These are phyloP conservation scores for Nannobrachium achirus DNA, from an alignment of 2,113 vertebrate genomes.

Conservation along the genomic window DNA sequence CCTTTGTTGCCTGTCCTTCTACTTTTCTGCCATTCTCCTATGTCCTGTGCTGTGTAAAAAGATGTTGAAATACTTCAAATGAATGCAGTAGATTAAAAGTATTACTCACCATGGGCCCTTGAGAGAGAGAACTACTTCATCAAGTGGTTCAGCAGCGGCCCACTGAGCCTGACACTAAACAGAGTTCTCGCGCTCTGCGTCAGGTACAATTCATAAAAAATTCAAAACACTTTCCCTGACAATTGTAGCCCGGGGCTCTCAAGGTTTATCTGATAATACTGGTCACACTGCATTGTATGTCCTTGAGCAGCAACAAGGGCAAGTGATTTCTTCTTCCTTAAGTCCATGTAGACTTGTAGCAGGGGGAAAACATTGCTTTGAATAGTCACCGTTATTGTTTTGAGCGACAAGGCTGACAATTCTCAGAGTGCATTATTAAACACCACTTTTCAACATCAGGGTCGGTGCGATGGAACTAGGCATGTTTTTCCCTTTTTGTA, in stretches of 20 bases:
- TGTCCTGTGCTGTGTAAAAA: no score
- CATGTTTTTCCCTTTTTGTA: conserved; percentile 44
- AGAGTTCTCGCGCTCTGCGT: conserved; percentile 42
- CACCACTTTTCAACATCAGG: conserved; percentile 51
- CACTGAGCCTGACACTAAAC: conserved; percentile 38
- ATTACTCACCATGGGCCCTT: no score
- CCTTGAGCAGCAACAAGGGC: conserved; percentile 71
- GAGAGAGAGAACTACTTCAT: no score
- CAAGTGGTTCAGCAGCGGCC: not conserved
- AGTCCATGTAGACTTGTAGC: conserved; percentile 45
- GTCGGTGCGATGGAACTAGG: conserved; percentile 40
- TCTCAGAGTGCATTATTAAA: conserved; percentile 69
- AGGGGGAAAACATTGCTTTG: conserved; percentile 15
- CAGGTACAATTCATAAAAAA: conserved; percentile 70
- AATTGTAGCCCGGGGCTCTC: conserved; percentile 70
- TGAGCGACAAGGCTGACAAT: conserved; percentile 74
- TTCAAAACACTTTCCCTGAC: conserved; percentile 68
- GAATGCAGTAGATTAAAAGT: no score
- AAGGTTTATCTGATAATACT: conserved; percentile 73
- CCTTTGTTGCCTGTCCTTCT: no score
- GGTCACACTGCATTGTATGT: conserved; percentile 70
- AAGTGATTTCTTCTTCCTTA: conserved; percentile 55
- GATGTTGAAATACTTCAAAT: no score
- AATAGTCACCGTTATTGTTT: conserved; percentile 53
- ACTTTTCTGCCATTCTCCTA: no score